A percentile compares a stretch with the other conserved stretches of the same genome.
These are phyloP conservation scores for Spea bombifrons DNA, from an alignment of 2,113 vertebrate species.

Conservation along the genomic window DNA sequence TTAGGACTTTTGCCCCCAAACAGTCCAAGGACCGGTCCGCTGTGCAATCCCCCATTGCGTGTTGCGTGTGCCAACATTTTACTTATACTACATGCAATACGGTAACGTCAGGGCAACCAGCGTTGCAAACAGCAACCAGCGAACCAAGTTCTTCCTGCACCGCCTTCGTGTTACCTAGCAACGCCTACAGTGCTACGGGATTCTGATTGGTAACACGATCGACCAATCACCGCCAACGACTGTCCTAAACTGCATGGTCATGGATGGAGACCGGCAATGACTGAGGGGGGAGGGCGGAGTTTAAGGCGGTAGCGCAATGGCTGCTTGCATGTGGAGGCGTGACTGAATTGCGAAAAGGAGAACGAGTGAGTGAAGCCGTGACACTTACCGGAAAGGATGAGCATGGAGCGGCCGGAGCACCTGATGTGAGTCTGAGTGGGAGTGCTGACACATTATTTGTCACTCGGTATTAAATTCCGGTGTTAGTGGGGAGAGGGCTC, in stretches of 20 bases:
- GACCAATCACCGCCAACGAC: neutral
- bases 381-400: neutral
- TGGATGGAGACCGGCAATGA: neutral
- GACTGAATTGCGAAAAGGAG: neutral
- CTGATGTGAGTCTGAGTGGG: neutral
- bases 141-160: neutral
- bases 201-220: neutral
- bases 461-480: too few relatives aligned
- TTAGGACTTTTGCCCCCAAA: too few relatives aligned
- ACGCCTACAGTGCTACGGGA: neutral
- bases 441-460: too few relatives aligned
- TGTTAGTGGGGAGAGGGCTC: too few relatives aligned
- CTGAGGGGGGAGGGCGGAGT: neutral
- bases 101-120: neutral
- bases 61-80: too few relatives aligned
- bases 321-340: slow-evolving; percentile 21
- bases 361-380: neutral
- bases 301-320: neutral
- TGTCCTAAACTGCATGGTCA: neutral
- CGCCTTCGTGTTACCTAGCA: neutral
- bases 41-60: too few relatives aligned
- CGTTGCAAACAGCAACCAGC: too few relatives aligned
- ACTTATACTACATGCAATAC: slow-evolving; percentile 1
- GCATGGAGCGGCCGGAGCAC: slow-evolving; percentile 3
- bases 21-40: too few relatives aligned